Evolutionary conservation across 2,888 invertebrate species (phyloP).

Genomic region (Argyra leucocephala): DNA sequence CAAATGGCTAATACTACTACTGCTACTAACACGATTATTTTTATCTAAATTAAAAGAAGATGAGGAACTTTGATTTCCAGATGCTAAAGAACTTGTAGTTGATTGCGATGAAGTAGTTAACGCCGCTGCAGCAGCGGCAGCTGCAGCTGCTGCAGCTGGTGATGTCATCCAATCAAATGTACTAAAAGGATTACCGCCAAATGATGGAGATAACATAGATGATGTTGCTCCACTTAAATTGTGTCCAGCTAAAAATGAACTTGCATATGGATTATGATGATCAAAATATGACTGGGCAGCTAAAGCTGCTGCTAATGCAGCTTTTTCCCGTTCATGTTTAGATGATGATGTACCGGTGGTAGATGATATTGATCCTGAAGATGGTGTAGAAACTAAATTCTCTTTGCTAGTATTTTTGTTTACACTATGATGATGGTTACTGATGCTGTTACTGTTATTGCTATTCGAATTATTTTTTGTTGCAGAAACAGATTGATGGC

Average conservation of each 20-base stretch:
- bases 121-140: constrained; percentile 15
- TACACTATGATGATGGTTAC: constrained; percentile 31
- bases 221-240: constrained; percentile 26
- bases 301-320: constrained; percentile 13
- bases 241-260: background rate
- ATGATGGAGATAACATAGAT: constrained; percentile 39
- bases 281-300: constrained; percentile 15
- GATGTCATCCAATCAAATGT: constrained; percentile 28
- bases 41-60: constrained; percentile 10
- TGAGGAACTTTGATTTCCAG: constrained; percentile 4
- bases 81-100: constrained; percentile 18
- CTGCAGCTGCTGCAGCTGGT: constrained; percentile 22
- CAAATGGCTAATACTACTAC: background rate
- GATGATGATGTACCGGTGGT: constrained; percentile 23
- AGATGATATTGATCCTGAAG: constrained; percentile 23
- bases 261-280: constrained; percentile 4
- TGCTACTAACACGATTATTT: constrained; percentile 10
- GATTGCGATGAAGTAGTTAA: constrained; percentile 22
- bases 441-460: constrained; percentile 28
- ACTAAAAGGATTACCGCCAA: constrained; percentile 26
- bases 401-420: constrained; percentile 23
- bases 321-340: constrained; percentile 21
- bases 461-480: constrained; percentile 15
- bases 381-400: constrained; percentile 26
- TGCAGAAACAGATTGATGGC: constrained; percentile 27